phyloP scores from a whole-genome alignment of 1,140 invertebrate species.

The Eulimnadia texana region DNA sequence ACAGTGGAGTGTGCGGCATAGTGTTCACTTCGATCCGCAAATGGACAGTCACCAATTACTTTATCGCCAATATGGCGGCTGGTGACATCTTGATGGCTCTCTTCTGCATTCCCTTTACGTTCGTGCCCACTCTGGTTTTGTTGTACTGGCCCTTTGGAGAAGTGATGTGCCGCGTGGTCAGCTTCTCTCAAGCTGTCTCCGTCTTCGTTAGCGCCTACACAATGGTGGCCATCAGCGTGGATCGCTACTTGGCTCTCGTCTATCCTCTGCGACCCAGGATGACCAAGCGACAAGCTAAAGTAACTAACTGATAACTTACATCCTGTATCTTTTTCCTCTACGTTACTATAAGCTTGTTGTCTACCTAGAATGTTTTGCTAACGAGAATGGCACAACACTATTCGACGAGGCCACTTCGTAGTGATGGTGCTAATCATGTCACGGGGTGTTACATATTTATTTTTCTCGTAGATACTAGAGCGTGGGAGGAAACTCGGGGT shows the following conservation, averaged over 20 bases:
- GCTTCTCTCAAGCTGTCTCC: conserved; percentile 55
- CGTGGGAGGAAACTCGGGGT: no score
- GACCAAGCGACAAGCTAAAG: conserved; percentile 49
- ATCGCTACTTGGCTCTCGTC: conserved; percentile 76
- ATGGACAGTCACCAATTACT: conserved; percentile 75
- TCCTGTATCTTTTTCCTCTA: neutral
- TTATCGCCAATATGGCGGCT: conserved; percentile 69
- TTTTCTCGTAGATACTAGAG: no score
- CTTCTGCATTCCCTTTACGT: conserved; percentile 74
- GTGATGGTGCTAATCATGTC: no score
- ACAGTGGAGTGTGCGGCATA: conserved; percentile 66
- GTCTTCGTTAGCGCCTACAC: conserved; percentile 74
- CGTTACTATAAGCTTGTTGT: neutral
- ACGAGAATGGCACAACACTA: no score
- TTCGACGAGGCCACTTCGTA: no score
- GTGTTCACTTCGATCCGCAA: conserved; percentile 59
- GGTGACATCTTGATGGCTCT: conserved; percentile 72
- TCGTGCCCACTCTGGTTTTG: conserved; percentile 53
- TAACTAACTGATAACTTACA: conserved; percentile 45
- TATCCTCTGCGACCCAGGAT: conserved; percentile 66
- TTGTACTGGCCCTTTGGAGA: conserved; percentile 71
- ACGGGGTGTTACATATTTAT: no score
- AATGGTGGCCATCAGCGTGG: conserved; percentile 66
- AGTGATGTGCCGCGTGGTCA: conserved; percentile 57
- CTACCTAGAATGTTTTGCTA: no score